A percentile compares a stretch with the other conserved stretches of the same genome.
Conservation (phyloP, 1,140 invertebrate genomes). For the Arctopsyche grandis region DNA sequence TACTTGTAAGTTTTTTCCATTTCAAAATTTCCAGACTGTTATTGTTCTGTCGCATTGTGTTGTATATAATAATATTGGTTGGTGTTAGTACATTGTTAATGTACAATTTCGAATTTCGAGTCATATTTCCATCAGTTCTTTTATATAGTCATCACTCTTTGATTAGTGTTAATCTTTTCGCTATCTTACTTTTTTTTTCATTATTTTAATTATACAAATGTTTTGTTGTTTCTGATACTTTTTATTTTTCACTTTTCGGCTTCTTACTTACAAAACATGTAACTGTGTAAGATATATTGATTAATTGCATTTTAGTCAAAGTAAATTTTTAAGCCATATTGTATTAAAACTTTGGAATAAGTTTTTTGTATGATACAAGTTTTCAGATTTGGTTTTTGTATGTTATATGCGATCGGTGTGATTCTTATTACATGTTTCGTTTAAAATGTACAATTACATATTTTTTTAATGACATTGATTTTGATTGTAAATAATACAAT, state of each 20-base stretch:
- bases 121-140: neutral
- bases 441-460: neutral
- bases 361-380: constrained; percentile 25
- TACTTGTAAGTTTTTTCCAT: constrained; percentile 53
- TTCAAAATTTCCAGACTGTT: constrained; percentile 52
- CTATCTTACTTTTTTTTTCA: neutral
- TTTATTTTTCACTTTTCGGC: neutral
- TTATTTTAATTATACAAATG: neutral
- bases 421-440: neutral
- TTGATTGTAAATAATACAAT: constrained; percentile 52
- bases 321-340: constrained; percentile 3
- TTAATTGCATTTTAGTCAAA: constrained; percentile 19
- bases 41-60: constrained; percentile 50
- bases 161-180: too few relatives aligned
- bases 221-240: too few relatives aligned
- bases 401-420: neutral
- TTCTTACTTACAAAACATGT: constrained; percentile 39
- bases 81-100: constrained; percentile 35
- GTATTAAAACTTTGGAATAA: constrained; percentile 17
- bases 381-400: constrained; percentile 19
- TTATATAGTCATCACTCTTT: too few relatives aligned
- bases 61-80: constrained; percentile 47
- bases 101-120: constrained; percentile 11
- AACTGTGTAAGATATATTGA: constrained; percentile 22
- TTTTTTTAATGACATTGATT: constrained; percentile 39